phyloP scores from a whole-genome alignment of 2,797 vertebrate genomes.

The Florisuga fusca region DNA sequence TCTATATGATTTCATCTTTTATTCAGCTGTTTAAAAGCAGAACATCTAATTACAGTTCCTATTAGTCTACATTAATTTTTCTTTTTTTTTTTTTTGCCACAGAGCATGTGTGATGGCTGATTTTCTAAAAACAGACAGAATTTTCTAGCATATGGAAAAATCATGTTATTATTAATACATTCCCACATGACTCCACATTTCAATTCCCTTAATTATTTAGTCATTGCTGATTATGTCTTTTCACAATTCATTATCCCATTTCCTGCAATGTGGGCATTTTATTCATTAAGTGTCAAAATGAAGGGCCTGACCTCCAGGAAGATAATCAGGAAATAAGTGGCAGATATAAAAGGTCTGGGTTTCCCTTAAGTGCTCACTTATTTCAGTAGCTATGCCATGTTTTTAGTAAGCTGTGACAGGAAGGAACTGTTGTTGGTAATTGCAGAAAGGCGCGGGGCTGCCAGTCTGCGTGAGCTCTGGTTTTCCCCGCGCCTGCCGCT shows the following conservation, averaged over 20 bases:
- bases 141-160: constrained; percentile 85
- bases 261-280: constrained; percentile 81
- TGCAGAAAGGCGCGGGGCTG: constrained; percentile 26
- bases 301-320: constrained; percentile 77
- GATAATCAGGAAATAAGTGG: constrained; percentile 79
- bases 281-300: constrained; percentile 84
- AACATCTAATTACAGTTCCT: constrained; percentile 84
- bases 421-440: neutral
- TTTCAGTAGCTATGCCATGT: constrained; percentile 52
- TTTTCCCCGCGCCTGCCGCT: neutral
- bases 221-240: constrained; percentile 86
- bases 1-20: constrained; percentile 87
- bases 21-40: constrained; percentile 85
- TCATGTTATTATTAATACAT: constrained; percentile 83
- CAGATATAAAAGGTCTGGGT: constrained; percentile 72
- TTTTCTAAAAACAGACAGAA: constrained; percentile 80
- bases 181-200: constrained; percentile 84
- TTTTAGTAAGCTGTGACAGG: constrained; percentile 23
- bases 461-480: neutral
- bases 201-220: constrained; percentile 84
- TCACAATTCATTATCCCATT: constrained; percentile 84
- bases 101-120: constrained; percentile 78
- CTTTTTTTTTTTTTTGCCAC: constrained; percentile 72
- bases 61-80: constrained; percentile 80
- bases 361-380: constrained; percentile 74